Conservation (phyloP, 2,797 vertebrate genomes). For the Huso huso region DNA sequence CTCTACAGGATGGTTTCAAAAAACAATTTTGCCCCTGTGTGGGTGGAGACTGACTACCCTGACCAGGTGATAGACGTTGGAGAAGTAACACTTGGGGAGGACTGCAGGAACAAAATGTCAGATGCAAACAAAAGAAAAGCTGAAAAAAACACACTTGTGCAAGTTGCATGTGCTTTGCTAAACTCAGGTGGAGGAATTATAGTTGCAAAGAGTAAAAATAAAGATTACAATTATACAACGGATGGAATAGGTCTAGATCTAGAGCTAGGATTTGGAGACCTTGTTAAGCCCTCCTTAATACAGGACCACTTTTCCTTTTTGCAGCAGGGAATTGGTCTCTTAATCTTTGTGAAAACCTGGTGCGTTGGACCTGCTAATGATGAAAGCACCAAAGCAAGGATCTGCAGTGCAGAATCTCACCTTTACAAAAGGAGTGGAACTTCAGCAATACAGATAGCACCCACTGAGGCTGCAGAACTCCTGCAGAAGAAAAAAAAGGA, state of each 20-base stretch:
- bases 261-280: not conserved
- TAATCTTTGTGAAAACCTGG: slow-evolving; percentile 41
- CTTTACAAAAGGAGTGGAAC: slow-evolving; percentile 7
- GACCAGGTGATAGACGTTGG: slow-evolving; percentile 29
- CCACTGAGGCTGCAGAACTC: not conserved
- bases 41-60: slow-evolving; percentile 1
- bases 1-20: too few relatives aligned
- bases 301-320: slow-evolving; percentile 7
- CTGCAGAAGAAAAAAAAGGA: not conserved
- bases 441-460: not conserved
- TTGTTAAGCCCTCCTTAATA: not conserved
- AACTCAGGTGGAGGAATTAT: slow-evolving; percentile 41
- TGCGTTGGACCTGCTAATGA: not conserved
- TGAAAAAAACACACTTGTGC: not conserved
- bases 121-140: accelerated
- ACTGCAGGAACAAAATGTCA: slow-evolving; percentile 7
- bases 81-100: slow-evolving; percentile 31
- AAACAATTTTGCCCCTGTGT: too few relatives aligned
- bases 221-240: not conserved
- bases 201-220: slow-evolving; percentile 17
- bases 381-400: not conserved
- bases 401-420: slow-evolving; percentile 8
- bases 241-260: slow-evolving; percentile 26
- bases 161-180: slow-evolving; percentile 25
- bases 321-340: not conserved